Evolutionary conservation across 2,113 vertebrate genomes (phyloP).

Genomic region (Thomomys bottae): DNA sequence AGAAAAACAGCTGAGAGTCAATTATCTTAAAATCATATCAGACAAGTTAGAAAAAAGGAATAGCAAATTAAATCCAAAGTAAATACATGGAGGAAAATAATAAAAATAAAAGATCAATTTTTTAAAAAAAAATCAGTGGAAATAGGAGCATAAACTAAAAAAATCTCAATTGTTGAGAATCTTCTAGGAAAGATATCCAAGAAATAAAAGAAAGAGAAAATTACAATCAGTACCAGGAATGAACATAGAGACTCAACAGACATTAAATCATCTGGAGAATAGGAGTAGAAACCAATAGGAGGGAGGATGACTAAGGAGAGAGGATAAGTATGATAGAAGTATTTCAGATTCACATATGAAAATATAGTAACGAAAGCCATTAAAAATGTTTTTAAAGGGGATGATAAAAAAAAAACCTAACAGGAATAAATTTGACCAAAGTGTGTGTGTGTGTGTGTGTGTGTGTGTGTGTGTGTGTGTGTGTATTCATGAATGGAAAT

Average conservation of each 20-base stretch:
- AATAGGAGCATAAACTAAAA: background rate
- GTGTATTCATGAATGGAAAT: too few relatives aligned
- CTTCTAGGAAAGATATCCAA: background rate
- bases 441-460: too few relatives aligned
- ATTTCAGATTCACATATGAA: too few relatives aligned
- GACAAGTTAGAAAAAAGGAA: constrained; percentile 13
- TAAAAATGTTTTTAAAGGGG: too few relatives aligned
- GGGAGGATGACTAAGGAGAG: too few relatives aligned
- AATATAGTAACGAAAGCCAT: too few relatives aligned
- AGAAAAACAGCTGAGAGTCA: background rate
- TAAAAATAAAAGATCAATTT: background rate
- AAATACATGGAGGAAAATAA: background rate
- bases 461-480: too few relatives aligned
- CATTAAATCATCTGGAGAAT: background rate
- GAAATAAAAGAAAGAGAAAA: background rate
- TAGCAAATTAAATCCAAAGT: background rate
- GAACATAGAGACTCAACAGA: background rate
- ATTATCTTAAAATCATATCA: background rate
- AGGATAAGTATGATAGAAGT: too few relatives aligned
- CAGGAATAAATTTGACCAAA: too few relatives aligned
- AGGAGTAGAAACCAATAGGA: too few relatives aligned
- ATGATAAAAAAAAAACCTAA: too few relatives aligned
- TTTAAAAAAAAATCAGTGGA: background rate
- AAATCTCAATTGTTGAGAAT: background rate
- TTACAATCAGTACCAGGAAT: background rate